A percentile compares a stretch with the other conserved stretches of the same genome.
These are phyloP conservation scores for Aurelia coerulea DNA, from an alignment of 30 jellyfish, hydroid and myxozoan species.

Conservation along the genomic window DNA sequence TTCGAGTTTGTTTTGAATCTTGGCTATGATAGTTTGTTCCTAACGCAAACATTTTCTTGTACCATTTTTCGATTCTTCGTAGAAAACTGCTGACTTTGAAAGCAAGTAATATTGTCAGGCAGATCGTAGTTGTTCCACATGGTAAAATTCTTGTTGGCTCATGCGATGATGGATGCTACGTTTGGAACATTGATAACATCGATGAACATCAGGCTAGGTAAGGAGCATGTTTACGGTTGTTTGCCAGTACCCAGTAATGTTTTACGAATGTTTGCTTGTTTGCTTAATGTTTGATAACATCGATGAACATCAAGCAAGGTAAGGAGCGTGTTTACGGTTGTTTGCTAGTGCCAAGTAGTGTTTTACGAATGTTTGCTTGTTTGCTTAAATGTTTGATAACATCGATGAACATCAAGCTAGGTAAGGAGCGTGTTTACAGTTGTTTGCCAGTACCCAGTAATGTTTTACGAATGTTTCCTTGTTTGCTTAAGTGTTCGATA, in stretches of 20 bases:
- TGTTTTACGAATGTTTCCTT: no score
- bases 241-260: not conserved
- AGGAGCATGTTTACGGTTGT: not conserved
- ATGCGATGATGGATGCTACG: conserved; percentile 97
- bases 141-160: conserved; percentile 91
- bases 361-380: no score
- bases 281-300: no score
- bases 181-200: conserved; percentile 85
- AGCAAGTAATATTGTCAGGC: conserved; percentile 88
- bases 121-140: conserved; percentile 88
- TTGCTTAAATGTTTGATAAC: no score
- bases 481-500: no score
- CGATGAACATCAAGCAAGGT: no score
- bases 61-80: not conserved
- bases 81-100: conserved; percentile 79
- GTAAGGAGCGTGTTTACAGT: not conserved
- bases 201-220: conserved; percentile 79
- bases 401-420: not conserved
- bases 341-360: no score
- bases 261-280: no score
- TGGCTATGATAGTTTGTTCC: no score
- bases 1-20: no score
- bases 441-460: not conserved
- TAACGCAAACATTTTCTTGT: no score
- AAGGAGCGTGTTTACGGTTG: no score